Percentiles rank a stretch among this genome's conserved stretches.
phyloP scores from a whole-genome alignment of 2,888 invertebrate species.

The Phyto melanocephala region DNA sequence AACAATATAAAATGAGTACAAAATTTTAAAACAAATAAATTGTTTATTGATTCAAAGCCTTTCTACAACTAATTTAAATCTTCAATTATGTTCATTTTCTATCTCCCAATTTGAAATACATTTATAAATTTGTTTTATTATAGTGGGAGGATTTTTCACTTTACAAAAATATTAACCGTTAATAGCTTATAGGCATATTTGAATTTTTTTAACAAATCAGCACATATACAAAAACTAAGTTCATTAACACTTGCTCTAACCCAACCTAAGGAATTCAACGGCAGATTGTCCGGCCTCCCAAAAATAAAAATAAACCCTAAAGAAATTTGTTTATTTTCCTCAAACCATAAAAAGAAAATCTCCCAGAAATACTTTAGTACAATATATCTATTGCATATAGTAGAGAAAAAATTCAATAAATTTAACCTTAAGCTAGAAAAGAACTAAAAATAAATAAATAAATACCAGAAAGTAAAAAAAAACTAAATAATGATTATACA shows the following conservation, averaged over 20 bases:
- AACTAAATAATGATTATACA: conserved; percentile 12
- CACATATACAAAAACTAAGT: neutral
- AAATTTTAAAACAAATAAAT: neutral
- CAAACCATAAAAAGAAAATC: neutral
- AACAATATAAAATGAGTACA: neutral
- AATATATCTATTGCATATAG: neutral
- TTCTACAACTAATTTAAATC: neutral
- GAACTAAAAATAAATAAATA: conserved; percentile 18
- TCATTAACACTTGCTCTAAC: conserved; percentile 41
- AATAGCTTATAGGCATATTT: conserved; percentile 2
- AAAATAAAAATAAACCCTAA: neutral
- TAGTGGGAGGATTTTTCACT: neutral
- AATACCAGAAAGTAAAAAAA: neutral
- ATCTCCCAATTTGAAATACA: neutral
- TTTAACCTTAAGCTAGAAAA: conserved; percentile 46
- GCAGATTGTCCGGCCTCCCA: neutral
- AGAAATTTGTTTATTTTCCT: neutral
- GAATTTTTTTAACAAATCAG: neutral
- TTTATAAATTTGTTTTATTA: neutral
- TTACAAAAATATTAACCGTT: conserved; percentile 4
- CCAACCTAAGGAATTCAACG: neutral
- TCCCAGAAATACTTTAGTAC: neutral
- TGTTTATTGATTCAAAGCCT: neutral
- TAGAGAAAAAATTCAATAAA: conserved; percentile 43
- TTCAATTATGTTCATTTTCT: neutral